A percentile compares a stretch with the other conserved stretches of the same genome.
Evolutionary conservation across 2,113 vertebrate species (phyloP).

Genomic region (Nanorana parkeri): DNA sequence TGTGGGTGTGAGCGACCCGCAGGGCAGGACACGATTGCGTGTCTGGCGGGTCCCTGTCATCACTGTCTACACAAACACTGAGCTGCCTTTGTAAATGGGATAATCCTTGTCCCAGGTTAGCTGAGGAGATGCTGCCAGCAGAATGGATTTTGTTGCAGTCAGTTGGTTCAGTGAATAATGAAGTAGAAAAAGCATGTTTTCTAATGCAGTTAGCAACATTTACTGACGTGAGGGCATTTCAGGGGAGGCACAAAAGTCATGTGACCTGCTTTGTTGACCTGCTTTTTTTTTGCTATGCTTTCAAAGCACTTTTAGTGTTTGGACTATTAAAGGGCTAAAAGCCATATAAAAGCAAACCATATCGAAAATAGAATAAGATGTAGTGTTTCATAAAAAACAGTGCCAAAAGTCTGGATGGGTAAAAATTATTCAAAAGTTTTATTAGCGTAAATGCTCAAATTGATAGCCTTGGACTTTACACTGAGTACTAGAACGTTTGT

Average conservation of each 20-base stretch:
- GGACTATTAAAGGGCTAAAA: too few species aligned
- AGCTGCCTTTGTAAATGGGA: conserved; percentile 1
- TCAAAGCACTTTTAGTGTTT: too few species aligned
- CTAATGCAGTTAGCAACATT: conserved; percentile 9
- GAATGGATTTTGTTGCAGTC: conserved; percentile 27
- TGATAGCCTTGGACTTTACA: too few species aligned
- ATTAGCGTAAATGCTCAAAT: too few species aligned
- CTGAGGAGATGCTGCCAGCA: conserved; percentile 28
- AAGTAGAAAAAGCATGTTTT: conserved; percentile 20
- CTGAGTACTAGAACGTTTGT: too few species aligned
- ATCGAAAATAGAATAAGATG: too few species aligned
- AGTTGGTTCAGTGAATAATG: conserved; percentile 33
- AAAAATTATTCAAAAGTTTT: too few species aligned
- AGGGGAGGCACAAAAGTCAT: neutral
- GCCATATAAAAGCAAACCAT: too few species aligned
- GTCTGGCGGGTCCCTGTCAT: conserved; percentile 21
- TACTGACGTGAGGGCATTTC: conserved; percentile 1
- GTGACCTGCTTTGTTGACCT: neutral
- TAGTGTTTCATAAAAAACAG: too few species aligned
- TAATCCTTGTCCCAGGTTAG: conserved; percentile 39
- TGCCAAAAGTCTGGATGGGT: too few species aligned
- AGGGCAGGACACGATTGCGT: conserved; percentile 13
- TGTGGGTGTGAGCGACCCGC: neutral
- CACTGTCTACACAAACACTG: conserved; percentile 17
- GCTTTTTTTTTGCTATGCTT: neutral